These are phyloP conservation scores for Numida meleagris DNA, from an alignment of 2,113 vertebrate genomes.

Conservation along the genomic window DNA sequence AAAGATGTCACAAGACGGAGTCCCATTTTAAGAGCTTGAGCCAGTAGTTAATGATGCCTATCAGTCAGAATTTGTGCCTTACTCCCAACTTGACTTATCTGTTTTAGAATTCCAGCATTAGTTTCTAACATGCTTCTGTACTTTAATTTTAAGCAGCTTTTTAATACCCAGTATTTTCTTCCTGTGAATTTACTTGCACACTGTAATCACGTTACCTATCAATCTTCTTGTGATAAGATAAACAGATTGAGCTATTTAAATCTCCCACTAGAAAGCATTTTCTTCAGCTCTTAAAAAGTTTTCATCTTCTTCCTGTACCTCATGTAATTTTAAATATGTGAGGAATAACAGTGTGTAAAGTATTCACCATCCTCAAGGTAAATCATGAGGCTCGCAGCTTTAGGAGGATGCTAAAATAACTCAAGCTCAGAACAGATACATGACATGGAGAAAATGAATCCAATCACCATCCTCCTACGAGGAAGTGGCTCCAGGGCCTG, in stretches of 20 bases:
- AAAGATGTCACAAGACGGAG: background rate
- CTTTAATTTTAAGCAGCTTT: background rate
- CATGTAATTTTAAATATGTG: constrained; percentile 12
- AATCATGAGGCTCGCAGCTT: background rate
- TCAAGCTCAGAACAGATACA: background rate
- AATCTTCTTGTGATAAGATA: constrained; percentile 63
- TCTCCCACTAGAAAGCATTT: constrained; percentile 37
- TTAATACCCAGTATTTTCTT: constrained; percentile 37
- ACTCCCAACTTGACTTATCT: background rate
- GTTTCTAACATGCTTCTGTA: background rate
- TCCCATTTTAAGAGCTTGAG: background rate
- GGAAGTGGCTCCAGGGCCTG: background rate
- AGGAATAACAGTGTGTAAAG: background rate
- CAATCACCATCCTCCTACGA: background rate
- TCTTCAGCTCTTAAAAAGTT: constrained; percentile 15
- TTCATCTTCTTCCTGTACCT: background rate
- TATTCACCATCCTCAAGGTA: background rate
- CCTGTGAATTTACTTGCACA: constrained; percentile 42
- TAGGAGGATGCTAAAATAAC: background rate
- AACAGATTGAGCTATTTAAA: constrained; percentile 64
- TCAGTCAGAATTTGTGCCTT: background rate
- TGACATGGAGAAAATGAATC: background rate
- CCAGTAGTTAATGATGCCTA: background rate
- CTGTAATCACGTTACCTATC: constrained; percentile 59
- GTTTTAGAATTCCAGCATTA: background rate